Base-by-base conservation (phyloP, 2,888 invertebrate genomes). In the Adelphocoris suturalis region DNA sequence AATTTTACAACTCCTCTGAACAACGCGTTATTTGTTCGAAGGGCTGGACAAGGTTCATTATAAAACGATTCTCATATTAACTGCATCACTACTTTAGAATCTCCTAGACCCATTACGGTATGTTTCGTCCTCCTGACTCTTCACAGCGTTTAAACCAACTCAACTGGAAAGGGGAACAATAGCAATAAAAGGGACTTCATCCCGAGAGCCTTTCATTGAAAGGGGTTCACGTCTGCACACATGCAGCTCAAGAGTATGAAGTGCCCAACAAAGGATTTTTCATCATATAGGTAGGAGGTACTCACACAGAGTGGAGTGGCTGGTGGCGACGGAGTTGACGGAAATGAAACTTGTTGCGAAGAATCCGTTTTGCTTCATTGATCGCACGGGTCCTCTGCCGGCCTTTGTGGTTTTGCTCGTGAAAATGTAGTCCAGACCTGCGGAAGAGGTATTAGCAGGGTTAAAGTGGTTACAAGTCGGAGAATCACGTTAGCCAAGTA, bases 331-430 rank as follows among this genome's bases (percentile, higher is more conserved):
- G 0, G 93, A 92, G 90, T 93, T 93, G 57, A 93, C 91, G 11
- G 93, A 92, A n/a, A 92, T 92, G 87, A 93, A 93, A 19, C 93
- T 92, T 13, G 93, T 92, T 23, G 93, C 92, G 89, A 93, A 92
- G 91, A 92, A 93, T 13, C 92, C 92, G 87, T 92, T 92, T 89
- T 93, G 93, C 47, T 91, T 92, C 37, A 93, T 91, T 9, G 92
- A 91, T 91, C 92, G 91, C 55, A 92, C 91, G 48, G 91, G 91
- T 19, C 92, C 91, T 57, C 90, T 86, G 5, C 80, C 86, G 61
- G 37, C 46, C 81, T 87, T 89, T 11, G 84, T 90, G 27, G 82
- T 87, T n/a, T 86, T 84, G 0, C 27, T 19, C 0, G 86, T 91
- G 47, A 91, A 90, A 61, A 91, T 89, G n/a, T 46, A 86, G 23